These are phyloP conservation scores for Fringilla coelebs DNA, from an alignment of 2,797 vertebrate species.

Conservation along the genomic window DNA sequence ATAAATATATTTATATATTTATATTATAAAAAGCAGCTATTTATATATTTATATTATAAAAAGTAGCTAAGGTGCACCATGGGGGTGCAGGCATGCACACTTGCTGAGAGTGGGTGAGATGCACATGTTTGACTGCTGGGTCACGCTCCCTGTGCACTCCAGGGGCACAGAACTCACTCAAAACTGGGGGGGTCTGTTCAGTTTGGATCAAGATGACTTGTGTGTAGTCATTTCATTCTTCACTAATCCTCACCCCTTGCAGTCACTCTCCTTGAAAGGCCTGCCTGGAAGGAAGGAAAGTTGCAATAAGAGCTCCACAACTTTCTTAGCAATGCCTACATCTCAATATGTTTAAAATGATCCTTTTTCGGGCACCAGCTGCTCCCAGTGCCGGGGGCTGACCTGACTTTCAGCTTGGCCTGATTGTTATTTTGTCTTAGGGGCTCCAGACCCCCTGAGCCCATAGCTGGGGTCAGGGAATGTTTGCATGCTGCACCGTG, in stretches of 20 bases:
- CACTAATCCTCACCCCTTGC: not conserved
- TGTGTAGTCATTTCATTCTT: not conserved
- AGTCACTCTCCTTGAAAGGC: not conserved
- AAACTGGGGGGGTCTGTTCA: rapidly evolving
- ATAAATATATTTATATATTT: too few relatives aligned
- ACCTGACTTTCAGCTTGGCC: not conserved
- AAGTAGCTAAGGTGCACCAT: too few relatives aligned
- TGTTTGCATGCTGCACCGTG: not conserved
- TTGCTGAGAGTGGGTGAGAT: rapidly evolving
- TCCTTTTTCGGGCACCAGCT: not conserved
- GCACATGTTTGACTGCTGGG: rapidly evolving
- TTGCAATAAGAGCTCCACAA: rapidly evolving
- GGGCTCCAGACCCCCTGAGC: not conserved
- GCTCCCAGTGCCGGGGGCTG: not conserved
- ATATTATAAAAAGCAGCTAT: too few relatives aligned
- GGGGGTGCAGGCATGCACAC: rapidly evolving
- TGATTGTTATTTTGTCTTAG: not conserved
- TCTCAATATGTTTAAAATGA: not conserved
- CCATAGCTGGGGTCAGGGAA: not conserved
- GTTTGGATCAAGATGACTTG: not conserved
- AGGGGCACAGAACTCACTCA: not conserved
- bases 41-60: too few relatives aligned
- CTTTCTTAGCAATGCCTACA: not conserved
- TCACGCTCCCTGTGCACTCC: rapidly evolving
- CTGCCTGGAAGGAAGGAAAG: not conserved